Conservation (phyloP, 2,113 vertebrate species). For the Astatoreochromis straeleni region DNA sequence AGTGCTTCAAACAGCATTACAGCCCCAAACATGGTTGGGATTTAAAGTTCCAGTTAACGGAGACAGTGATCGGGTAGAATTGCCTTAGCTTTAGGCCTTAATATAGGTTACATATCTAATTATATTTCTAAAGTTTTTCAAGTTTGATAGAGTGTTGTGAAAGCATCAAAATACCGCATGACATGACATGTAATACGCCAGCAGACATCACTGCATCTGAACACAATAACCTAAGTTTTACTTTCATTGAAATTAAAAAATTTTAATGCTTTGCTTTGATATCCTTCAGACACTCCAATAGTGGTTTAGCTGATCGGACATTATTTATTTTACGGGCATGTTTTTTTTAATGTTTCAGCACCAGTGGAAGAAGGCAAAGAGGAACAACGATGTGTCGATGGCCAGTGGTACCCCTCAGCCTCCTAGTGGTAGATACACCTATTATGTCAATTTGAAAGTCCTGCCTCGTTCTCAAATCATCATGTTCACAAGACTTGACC, state of each 20-base stretch:
- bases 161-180: neutral
- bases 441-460: neutral
- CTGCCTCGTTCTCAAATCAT: neutral
- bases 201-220: neutral
- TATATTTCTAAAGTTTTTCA: neutral
- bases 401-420: neutral
- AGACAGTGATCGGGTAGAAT: neutral
- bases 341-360: neutral
- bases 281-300: neutral
- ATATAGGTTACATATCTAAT: neutral
- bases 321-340: neutral
- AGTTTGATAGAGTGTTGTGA: neutral
- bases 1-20: neutral
- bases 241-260: neutral
- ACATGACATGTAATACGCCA: neutral
- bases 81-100: neutral
- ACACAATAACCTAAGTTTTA: neutral
- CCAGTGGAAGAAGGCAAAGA: neutral
- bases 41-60: neutral
- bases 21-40: neutral
- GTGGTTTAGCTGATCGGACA: neutral
- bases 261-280: neutral
- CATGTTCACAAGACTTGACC: neutral
- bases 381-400: neutral
- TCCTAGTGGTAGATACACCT: neutral